phyloP scores from a whole-genome alignment of 2,888 invertebrate species.

The Dicyrtoma fusca region DNA sequence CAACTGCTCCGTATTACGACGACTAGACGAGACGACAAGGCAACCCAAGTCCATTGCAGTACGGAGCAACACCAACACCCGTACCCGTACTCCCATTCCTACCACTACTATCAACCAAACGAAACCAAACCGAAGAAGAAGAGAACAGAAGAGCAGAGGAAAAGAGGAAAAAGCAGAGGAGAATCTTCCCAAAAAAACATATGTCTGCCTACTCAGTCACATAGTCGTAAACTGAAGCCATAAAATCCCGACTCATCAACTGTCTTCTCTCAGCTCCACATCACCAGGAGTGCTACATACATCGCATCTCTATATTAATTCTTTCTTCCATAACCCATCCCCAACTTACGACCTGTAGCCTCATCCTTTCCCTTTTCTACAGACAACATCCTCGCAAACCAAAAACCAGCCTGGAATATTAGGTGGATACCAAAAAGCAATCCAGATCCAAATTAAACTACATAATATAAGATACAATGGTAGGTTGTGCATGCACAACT shows the following conservation, averaged over 20 bases:
- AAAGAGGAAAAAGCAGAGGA: neutral
- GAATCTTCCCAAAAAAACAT: neutral
- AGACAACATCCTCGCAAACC: neutral
- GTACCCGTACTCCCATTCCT: too few species aligned
- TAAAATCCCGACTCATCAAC: conserved; percentile 29
- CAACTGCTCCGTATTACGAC: neutral
- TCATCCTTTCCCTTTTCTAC: neutral
- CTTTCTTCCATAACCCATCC: neutral
- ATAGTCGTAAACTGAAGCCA: conserved; percentile 26
- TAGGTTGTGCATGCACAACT: too few species aligned
- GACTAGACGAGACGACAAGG: neutral
- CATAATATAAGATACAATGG: too few species aligned
- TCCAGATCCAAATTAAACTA: neutral
- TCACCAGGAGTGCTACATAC: neutral
- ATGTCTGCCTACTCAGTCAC: conserved; percentile 25
- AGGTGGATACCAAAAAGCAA: neutral
- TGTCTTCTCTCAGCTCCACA: conserved; percentile 6
- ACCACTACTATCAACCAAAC: too few species aligned
- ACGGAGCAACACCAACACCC: too few species aligned
- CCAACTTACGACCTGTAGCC: neutral
- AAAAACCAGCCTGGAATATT: neutral
- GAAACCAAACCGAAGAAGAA: too few species aligned
- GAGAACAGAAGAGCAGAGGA: neutral
- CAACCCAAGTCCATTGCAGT: too few species aligned
- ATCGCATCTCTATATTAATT: neutral